A percentile compares a stretch with the other conserved stretches of the same genome.
These are phyloP conservation scores for Zenarchopterus dispar DNA, from an alignment of 2,797 vertebrate genomes.

Conservation along the genomic window DNA sequence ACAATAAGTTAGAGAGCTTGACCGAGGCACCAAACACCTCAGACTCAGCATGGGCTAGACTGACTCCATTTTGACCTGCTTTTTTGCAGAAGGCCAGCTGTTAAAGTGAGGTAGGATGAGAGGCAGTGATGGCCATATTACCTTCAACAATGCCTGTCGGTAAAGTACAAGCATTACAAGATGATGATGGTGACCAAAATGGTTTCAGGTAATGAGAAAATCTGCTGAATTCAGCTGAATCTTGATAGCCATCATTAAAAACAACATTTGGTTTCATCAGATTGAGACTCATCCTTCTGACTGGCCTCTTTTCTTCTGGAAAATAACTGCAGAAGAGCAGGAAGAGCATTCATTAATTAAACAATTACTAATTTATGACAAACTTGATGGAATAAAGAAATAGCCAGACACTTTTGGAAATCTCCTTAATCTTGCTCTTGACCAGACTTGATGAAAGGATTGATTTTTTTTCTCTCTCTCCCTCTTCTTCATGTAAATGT, in stretches of 20 bases:
- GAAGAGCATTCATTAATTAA: too few relatives aligned
- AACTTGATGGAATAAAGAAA: neutral
- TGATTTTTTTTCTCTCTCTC: neutral
- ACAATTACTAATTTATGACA: neutral
- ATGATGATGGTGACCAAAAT: neutral
- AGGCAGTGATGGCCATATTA: constrained; percentile 18
- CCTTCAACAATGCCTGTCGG: neutral
- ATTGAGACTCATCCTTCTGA: neutral
- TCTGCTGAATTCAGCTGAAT: neutral
- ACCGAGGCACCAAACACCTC: neutral
- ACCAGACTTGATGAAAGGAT: neutral
- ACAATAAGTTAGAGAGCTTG: constrained; percentile 61
- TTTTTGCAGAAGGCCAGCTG: constrained; percentile 19
- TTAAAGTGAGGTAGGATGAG: constrained; percentile 18
- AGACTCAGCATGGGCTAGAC: constrained; percentile 19
- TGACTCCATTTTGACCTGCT: constrained; percentile 15
- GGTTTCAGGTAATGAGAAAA: neutral
- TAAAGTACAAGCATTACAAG: neutral
- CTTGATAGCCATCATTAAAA: neutral
- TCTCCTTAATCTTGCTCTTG: neutral
- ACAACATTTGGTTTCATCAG: neutral
- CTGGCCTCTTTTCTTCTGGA: too few relatives aligned
- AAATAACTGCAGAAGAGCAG: neutral
- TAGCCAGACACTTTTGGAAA: neutral
- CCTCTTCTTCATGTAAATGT: neutral